These are phyloP conservation scores for Heliconius himera DNA, from an alignment of 1,140 invertebrate species.

Conservation along the genomic window DNA sequence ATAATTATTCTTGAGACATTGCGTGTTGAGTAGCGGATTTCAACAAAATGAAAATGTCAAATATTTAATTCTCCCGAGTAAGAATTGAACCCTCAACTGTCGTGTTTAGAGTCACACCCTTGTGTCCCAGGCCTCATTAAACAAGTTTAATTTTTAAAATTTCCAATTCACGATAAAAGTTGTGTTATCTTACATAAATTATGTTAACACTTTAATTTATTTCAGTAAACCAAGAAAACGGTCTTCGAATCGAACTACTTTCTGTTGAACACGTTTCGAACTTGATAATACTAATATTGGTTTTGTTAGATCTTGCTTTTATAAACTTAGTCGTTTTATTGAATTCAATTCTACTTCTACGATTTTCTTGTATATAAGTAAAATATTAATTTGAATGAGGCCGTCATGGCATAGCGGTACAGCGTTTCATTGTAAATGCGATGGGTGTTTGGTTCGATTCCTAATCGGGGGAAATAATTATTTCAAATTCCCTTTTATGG, in stretches of 20 bases:
- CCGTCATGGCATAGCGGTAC: no score
- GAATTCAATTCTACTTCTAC: slow-evolving; percentile 2
- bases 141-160: not conserved
- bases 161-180: not conserved
- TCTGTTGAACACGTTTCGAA: slow-evolving; percentile 6
- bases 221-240: slow-evolving; percentile 5
- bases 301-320: slow-evolving; percentile 14
- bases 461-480: no score
- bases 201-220: slow-evolving; percentile 9
- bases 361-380: not conserved
- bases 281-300: slow-evolving; percentile 12
- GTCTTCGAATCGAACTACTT: not conserved
- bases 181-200: not conserved
- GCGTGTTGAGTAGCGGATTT: no score
- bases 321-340: slow-evolving; percentile 5
- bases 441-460: no score
- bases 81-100: no score
- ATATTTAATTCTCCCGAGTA: no score
- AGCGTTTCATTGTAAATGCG: no score
- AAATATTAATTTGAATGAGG: not conserved
- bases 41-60: no score
- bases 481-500: no score
- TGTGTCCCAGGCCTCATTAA: no score
- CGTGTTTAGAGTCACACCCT: no score
- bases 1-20: no score